These are phyloP conservation scores for Erythrocercus mccallii DNA, from an alignment of 2,113 vertebrate species.

Conservation along the genomic window DNA sequence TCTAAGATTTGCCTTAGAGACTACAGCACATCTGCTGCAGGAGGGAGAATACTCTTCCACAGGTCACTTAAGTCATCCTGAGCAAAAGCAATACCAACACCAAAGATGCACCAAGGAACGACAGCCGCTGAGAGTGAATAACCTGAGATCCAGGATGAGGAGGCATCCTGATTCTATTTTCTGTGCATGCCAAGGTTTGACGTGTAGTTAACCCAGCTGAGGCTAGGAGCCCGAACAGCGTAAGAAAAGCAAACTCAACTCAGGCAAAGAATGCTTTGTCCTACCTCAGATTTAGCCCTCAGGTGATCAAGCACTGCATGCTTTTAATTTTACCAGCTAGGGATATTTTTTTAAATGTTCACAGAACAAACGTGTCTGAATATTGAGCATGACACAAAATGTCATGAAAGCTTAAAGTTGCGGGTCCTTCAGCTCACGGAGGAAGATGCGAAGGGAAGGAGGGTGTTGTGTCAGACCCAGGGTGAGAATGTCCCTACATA, in stretches of 20 bases:
- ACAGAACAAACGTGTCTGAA: neutral
- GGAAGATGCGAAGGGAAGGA: conserved; percentile 6
- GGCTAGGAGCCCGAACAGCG: neutral
- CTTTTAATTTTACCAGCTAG: conserved; percentile 53
- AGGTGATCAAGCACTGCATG: conserved; percentile 47
- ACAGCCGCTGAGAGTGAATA: neutral
- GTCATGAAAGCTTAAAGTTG: neutral
- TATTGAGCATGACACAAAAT: neutral
- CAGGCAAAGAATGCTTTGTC: conserved; percentile 6
- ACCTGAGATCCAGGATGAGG: neutral
- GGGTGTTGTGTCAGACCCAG: neutral
- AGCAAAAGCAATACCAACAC: neutral
- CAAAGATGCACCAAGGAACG: neutral
- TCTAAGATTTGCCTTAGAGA: neutral
- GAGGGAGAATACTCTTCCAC: neutral
- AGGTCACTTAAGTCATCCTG: neutral
- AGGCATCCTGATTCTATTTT: neutral
- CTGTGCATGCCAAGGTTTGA: neutral
- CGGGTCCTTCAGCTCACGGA: neutral
- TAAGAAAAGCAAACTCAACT: conserved; percentile 35
- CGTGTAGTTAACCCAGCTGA: neutral
- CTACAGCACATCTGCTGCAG: neutral
- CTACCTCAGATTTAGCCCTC: conserved; percentile 41
- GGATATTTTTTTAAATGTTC: neutral
- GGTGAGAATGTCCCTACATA: neutral